Evolutionary conservation across 2,113 vertebrate genomes (phyloP).

Genomic region (Strigops habroptila): DNA sequence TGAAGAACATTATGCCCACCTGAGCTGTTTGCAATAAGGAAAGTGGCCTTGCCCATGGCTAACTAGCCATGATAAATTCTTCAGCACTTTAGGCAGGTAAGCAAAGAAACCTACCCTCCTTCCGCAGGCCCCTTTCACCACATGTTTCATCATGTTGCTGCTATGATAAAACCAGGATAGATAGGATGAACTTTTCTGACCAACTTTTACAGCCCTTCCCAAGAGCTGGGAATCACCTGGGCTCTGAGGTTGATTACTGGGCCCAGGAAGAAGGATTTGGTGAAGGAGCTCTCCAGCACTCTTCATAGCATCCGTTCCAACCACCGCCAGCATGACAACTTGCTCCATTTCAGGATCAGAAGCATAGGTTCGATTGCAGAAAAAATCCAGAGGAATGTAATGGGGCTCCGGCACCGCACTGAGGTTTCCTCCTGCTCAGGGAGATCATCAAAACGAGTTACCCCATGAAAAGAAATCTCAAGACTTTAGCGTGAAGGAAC

Average conservation of each 20-base stretch:
- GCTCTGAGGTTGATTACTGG: background rate
- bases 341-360: slow-evolving; percentile 66
- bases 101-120: background rate
- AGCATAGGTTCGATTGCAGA: slow-evolving; percentile 15
- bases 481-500: background rate
- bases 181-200: background rate
- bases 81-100: background rate
- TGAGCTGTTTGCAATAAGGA: background rate
- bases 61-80: background rate
- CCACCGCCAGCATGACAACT: slow-evolving; percentile 67
- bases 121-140: background rate
- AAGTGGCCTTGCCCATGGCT: background rate
- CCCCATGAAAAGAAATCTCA: background rate
- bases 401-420: slow-evolving; percentile 58
- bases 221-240: slow-evolving; percentile 8
- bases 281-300: slow-evolving; percentile 56
- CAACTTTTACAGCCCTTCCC: background rate
- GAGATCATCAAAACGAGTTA: background rate
- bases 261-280: slow-evolving; percentile 29
- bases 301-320: slow-evolving; percentile 52
- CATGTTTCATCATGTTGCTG: background rate
- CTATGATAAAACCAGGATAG: background rate
- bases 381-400: slow-evolving; percentile 45
- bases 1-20: background rate
- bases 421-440: slow-evolving; percentile 61